Base-by-base conservation (phyloP, 2,888 invertebrate species). In the Parnassius apollo region DNA sequence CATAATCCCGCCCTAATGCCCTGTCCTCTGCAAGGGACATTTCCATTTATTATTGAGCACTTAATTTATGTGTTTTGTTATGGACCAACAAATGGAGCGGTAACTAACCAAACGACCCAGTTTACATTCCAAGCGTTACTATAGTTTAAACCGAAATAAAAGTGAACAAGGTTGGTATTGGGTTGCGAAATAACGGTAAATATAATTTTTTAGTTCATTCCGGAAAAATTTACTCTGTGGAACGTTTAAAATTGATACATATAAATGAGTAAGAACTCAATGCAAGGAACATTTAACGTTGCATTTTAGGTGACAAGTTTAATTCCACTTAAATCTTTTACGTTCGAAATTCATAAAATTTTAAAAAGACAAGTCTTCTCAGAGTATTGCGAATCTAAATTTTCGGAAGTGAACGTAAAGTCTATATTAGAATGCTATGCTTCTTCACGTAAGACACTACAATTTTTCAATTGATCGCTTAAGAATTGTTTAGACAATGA, bases 1-100 rank as follows among this genome's bases (percentile, higher is more conserved):
- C 89, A 89, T 91, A 91, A 91, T 90, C 91, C 91, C 86, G 86
- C 88, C 88, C 85, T 91, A 91, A 91, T 89, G 89, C 90, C 86
- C 89, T 88, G 91, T 89, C 90, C 90, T 88, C 91, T 92, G 92
- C 88, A 85, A 86, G 83, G 91, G 92, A 92, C 92, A 92, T 89
- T 91, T 90, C 91, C 92, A 92, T 92, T 92, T 92, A 92, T 92
- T 92, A 92, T 91, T 91, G 91, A 91, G 91, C 91, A 91, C 92
- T 91, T 92, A 92, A 92, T 92, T 92, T 92, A 92, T 92, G 91
- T 91, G 91, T 91, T 91, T 91, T 91, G 90, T 91, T 89, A 91
- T 91, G 91, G 91, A 88, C 91, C 89, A 82, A 88, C 88, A 85
- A 86, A 88, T 60, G 60, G 53, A 64, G 59, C 83, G 81, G 81